These are phyloP conservation scores for Atta colombica DNA, from an alignment of 1,140 invertebrate species.

Conservation along the genomic window DNA sequence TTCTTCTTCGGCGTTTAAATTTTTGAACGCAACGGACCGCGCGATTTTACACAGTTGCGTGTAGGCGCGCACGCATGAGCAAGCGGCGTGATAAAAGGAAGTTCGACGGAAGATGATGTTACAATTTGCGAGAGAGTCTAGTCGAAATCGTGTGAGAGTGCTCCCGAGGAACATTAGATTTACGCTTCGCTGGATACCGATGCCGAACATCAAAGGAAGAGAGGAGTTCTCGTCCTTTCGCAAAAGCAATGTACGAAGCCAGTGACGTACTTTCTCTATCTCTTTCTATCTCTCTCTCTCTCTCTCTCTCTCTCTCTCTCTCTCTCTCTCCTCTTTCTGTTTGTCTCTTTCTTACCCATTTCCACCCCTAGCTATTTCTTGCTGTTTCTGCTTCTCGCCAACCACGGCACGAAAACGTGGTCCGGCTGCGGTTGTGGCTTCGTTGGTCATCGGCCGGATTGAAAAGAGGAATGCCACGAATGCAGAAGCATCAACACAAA, in stretches of 20 bases:
- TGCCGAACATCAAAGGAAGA: conserved; percentile 66
- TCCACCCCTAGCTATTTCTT: neutral
- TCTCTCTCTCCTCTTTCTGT: neutral
- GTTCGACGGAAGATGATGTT: conserved; percentile 66
- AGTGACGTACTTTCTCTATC: neutral
- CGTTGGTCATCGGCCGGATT: conserved; percentile 49
- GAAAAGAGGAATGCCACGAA: conserved; percentile 58
- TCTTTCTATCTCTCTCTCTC: neutral
- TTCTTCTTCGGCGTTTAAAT: conserved; percentile 15
- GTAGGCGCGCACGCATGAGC: conserved; percentile 40
- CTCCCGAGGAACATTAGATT: conserved; percentile 58
- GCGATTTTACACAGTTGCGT: conserved; percentile 19
- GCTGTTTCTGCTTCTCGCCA: conserved; percentile 40
- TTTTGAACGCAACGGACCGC: neutral
- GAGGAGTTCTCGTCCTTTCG: conserved; percentile 27
- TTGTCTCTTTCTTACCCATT: neutral
- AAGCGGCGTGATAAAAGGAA: conserved; percentile 57
- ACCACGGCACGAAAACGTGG: conserved; percentile 46
- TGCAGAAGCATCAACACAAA: conserved; percentile 33
- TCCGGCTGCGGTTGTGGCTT: conserved; percentile 50
- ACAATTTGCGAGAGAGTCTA: conserved; percentile 58
- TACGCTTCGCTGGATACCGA: conserved; percentile 55
- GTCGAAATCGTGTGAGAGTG: conserved; percentile 46
- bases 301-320: neutral
- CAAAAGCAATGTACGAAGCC: conserved; percentile 6